Evolutionary conservation across 1,140 invertebrate genomes (phyloP), one percentile per base, ranked within the genome.

Genomic region (Leptinotarsa undecemlineata): DNA sequence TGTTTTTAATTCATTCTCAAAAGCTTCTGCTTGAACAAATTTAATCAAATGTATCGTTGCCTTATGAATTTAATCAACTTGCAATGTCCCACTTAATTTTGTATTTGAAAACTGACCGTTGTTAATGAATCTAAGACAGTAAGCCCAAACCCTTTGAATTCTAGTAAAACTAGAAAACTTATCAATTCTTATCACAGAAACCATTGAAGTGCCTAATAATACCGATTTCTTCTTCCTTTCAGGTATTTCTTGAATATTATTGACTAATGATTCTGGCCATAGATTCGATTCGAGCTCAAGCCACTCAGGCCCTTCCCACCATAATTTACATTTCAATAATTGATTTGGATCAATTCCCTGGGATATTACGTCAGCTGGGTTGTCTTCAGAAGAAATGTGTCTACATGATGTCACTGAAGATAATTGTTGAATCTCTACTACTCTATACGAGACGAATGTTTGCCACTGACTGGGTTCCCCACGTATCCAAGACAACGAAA

Each of bases 401-500:
- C 33, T 21, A 82, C 81, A 84, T 0, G 19, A 20, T 21, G 11
- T 26, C 15, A 23, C 48, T 21, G 20, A 14, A 17, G 71, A 71
- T 48, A 48, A 33, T 71, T 63, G 3, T 60, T 75, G 74, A 5
- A 71, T 76, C 19, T 76, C 63, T 42, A 63, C 23, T 26, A 72
- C 48, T 15, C 71, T 15, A 1, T 71, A n/a, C 15, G 13, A 13
- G 15, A 71, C 19, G 48, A 71, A 71, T 21, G n/a, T n/a, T 51
- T 71, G 17, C 67, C 67, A 68, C 13, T 42, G 14, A n/a, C 11
- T 47, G 13, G 85, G 83, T 5, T 79, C 74, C 51, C 73, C 78
- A n/a, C 73, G 78, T 19, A 86, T 73, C 86, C 85, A 87, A 5
- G 77, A 77, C n/a, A 86, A 71, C 4, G 85, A 83, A 0, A 86